Percentiles rank a stretch among this genome's conserved stretches.
phyloP scores from a whole-genome alignment of 1,140 invertebrate genomes.

The Ladona fulva region DNA sequence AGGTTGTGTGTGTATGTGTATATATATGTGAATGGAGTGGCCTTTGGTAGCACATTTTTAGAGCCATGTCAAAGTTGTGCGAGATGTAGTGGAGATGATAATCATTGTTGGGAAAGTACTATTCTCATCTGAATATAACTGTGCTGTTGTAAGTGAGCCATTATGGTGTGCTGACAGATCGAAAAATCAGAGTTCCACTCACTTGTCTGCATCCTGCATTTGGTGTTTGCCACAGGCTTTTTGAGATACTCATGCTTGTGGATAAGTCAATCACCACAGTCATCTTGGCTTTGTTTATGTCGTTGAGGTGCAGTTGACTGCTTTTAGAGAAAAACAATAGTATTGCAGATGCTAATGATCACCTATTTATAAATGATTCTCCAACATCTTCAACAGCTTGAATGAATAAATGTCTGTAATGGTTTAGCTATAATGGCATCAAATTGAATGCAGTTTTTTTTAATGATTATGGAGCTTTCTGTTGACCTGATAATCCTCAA shows the following conservation, averaged over 20 bases:
- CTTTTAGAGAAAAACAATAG: background rate
- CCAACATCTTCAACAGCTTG: too few species aligned
- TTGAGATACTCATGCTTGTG: background rate
- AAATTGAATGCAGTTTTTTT: too few species aligned
- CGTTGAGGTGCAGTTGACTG: background rate
- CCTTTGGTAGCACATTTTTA: background rate
- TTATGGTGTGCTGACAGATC: background rate
- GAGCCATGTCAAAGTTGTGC: background rate
- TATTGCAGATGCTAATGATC: background rate
- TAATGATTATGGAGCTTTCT: too few species aligned
- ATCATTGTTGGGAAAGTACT: background rate
- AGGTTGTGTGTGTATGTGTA: background rate
- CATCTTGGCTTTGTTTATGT: background rate
- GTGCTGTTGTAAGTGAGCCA: constrained; percentile 7
- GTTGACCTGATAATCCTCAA: too few species aligned
- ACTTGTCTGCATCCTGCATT: background rate
- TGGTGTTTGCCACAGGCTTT: background rate
- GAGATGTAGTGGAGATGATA: background rate
- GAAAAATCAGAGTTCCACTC: background rate
- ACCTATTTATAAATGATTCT: background rate
- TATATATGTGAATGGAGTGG: background rate
- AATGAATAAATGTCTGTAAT: too few species aligned
- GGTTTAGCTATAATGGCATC: too few species aligned
- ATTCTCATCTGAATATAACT: background rate
- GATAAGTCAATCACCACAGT: background rate